phyloP scores from a whole-genome alignment of 2,113 vertebrate genomes.

The Erythrocercus mccallii region DNA sequence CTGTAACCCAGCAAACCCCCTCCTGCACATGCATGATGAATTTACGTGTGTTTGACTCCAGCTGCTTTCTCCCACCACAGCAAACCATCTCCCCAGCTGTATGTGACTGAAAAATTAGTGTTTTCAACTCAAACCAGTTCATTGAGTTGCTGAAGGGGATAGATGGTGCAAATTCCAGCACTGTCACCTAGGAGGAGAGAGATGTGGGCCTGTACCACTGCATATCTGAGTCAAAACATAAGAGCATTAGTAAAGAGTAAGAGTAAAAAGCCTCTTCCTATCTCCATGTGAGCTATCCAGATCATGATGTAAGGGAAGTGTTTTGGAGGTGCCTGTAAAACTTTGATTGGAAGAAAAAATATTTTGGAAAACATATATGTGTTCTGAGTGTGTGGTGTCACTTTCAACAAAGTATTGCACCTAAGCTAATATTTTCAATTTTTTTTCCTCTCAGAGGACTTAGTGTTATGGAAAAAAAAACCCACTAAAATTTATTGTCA shows the following conservation, averaged over 20 bases:
- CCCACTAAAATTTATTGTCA: not conserved
- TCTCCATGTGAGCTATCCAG: not conserved
- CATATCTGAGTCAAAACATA: not conserved
- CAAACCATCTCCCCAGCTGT: not conserved
- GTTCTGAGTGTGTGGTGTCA: not conserved
- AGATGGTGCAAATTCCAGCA: not conserved
- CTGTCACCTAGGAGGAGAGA: not conserved
- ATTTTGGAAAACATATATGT: not conserved
- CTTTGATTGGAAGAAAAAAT: not conserved
- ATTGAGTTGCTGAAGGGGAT: not conserved
- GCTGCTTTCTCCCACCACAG: not conserved
- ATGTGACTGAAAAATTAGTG: not conserved
- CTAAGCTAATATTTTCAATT: not conserved
- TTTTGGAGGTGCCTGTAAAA: not conserved
- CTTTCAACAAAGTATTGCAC: not conserved
- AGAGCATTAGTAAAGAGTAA: not conserved
- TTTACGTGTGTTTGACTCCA: not conserved
- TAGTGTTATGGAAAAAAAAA: not conserved
- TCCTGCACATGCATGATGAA: not conserved
- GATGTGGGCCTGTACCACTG: not conserved
- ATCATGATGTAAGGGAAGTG: not conserved
- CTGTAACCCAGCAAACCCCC: rapidly evolving
- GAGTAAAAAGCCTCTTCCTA: not conserved
- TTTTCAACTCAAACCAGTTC: not conserved
- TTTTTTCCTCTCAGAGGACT: not conserved